A percentile compares a stretch with the other conserved stretches of the same genome.
These are phyloP conservation scores for Ellobium chinense DNA, from an alignment of 2,888 invertebrate species.

Conservation along the genomic window DNA sequence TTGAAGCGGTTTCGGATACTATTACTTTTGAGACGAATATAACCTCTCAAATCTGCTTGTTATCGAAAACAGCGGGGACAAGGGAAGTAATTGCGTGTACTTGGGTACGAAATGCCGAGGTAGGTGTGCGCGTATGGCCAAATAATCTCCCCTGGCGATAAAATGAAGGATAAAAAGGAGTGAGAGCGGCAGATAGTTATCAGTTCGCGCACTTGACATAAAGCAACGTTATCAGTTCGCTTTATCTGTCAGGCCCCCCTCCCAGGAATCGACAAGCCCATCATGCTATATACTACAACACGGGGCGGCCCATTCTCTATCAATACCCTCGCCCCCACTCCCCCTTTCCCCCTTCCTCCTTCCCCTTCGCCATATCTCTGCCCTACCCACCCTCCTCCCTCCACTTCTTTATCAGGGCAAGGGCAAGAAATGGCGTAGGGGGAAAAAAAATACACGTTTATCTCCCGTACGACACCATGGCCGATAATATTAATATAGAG, in stretches of 20 bases:
- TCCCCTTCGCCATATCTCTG: not conserved
- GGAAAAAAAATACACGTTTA: not conserved
- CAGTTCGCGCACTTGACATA: constrained; percentile 16
- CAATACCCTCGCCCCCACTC: not conserved
- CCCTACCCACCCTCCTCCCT: not conserved
- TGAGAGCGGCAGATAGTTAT: constrained; percentile 19
- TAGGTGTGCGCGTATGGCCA: constrained; percentile 19
- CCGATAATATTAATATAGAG: too few relatives aligned
- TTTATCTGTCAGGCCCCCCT: constrained; percentile 12
- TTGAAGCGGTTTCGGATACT: not conserved
- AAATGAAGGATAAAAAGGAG: constrained; percentile 13
- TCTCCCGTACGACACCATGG: not conserved
- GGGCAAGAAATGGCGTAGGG: too few relatives aligned
- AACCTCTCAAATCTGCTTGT: not conserved
- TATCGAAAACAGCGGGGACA: constrained; percentile 12
- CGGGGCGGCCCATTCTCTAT: not conserved
- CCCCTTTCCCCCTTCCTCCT: not conserved
- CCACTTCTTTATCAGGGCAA: not conserved
- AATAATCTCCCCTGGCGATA: constrained; percentile 28
- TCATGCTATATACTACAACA: not conserved
- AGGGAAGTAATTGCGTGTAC: constrained; percentile 31
- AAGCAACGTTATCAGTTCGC: constrained; percentile 26
- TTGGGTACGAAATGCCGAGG: constrained; percentile 10
- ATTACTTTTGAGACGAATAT: not conserved
- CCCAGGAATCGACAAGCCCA: constrained; percentile 16